Evolutionary conservation across 2,113 vertebrate genomes (phyloP).

Genomic region (Lanius collurio): DNA sequence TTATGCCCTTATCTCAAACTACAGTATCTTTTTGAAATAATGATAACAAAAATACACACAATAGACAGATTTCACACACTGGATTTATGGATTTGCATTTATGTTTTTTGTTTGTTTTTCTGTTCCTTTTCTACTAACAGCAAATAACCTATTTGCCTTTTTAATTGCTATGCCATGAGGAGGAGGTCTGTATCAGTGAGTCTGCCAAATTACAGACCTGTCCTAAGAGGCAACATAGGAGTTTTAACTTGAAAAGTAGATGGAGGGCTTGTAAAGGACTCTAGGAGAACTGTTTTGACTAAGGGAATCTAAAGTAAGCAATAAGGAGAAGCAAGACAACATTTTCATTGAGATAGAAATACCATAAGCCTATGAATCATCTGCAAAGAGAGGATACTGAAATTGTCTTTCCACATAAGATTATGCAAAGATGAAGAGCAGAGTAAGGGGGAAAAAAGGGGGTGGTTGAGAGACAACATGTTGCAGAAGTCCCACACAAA

Average conservation of each 20-base stretch:
- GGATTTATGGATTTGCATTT: not conserved
- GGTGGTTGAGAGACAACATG: not conserved
- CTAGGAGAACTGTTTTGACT: not conserved
- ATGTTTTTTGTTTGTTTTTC: not conserved
- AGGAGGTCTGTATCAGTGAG: not conserved
- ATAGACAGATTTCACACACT: not conserved
- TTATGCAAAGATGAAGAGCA: conserved; percentile 29
- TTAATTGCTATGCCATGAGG: not conserved
- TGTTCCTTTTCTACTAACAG: not conserved
- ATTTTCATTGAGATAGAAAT: conserved; percentile 20
- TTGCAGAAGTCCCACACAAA: conserved; percentile 25
- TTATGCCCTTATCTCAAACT: not conserved
- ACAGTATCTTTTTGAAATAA: not conserved
- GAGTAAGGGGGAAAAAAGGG: not conserved
- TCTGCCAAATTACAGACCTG: not conserved
- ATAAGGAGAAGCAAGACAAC: not conserved
- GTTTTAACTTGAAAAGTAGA: not conserved
- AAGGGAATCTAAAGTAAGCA: not conserved
- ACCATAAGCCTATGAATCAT: conserved; percentile 13
- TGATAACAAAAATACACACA: not conserved
- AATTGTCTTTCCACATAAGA: conserved; percentile 9
- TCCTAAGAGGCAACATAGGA: not conserved
- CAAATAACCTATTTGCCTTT: not conserved
- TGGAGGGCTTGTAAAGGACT: not conserved
- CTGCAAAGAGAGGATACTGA: not conserved